A percentile compares a stretch with the other conserved stretches of the same genome.
Evolutionary conservation across 2,888 invertebrate genomes (phyloP).

Genomic region (Palloptera scutellata): DNA sequence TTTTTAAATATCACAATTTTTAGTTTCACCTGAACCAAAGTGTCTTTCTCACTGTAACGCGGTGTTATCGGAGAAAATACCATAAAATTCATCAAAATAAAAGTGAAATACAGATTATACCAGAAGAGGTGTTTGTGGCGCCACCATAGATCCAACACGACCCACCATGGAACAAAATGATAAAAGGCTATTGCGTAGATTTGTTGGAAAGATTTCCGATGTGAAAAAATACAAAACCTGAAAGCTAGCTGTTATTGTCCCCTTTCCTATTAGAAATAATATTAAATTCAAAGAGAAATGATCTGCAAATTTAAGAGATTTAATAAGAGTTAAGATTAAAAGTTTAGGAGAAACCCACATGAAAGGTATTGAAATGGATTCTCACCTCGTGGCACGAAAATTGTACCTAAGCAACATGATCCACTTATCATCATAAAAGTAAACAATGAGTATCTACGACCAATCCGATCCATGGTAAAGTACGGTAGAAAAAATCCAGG

Average conservation of each 20-base stretch:
- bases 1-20: too few relatives aligned
- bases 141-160: constrained; percentile 73
- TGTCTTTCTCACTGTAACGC: too few relatives aligned
- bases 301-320: constrained; percentile 34
- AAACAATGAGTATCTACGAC: constrained; percentile 72
- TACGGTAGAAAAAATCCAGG: constrained; percentile 75
- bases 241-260: constrained; percentile 73
- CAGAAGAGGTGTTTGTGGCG: constrained; percentile 75
- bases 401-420: constrained; percentile 55
- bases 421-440: constrained; percentile 71
- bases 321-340: not conserved
- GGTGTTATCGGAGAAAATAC: too few relatives aligned
- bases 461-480: constrained; percentile 71
- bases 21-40: too few relatives aligned
- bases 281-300: constrained; percentile 45
- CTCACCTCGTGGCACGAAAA: constrained; percentile 51
- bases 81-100: too few relatives aligned
- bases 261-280: constrained; percentile 70
- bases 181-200: constrained; percentile 72
- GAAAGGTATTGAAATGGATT: not conserved
- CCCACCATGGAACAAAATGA: constrained; percentile 76
- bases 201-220: constrained; percentile 77
- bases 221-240: constrained; percentile 74
- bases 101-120: constrained; percentile 34
- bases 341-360: not conserved